phyloP scores from a whole-genome alignment of 2,113 vertebrate genomes.

The Muntiacus reevesi region DNA sequence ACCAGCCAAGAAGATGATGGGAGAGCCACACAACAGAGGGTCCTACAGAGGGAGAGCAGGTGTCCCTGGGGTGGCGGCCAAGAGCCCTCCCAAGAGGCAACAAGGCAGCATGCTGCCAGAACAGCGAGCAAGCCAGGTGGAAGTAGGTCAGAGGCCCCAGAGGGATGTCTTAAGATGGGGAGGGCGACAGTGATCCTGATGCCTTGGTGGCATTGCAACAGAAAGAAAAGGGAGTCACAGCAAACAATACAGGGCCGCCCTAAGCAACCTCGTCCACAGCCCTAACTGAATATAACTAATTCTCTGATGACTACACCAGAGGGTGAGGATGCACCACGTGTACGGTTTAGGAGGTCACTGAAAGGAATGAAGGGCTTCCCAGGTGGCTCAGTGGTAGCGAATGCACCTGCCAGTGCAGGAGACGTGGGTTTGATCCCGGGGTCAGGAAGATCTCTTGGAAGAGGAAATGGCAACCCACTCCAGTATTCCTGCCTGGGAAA shows the following conservation, averaged over 20 bases:
- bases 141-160: conserved; percentile 33
- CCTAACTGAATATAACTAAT: too few relatives aligned
- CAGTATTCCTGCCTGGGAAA: neutral
- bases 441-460: neutral
- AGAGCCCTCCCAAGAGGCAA: neutral
- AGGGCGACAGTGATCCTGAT: neutral
- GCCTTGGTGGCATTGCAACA: neutral
- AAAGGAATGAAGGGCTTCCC: neutral
- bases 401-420: neutral
- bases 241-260: neutral
- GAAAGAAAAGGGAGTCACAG: neutral
- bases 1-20: neutral
- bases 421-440: neutral
- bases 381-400: neutral
- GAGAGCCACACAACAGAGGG: neutral
- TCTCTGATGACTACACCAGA: fast-evolving
- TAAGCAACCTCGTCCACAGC: neutral
- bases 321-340: neutral
- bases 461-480: neutral
- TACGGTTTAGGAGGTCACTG: neutral
- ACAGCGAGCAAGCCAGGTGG: neutral
- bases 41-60: neutral
- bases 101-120: neutral
- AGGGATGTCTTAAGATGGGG: neutral
- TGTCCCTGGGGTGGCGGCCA: neutral